Percentiles rank a stretch among this genome's conserved stretches.
Conservation (phyloP, 2,797 vertebrate species). For the Liasis olivaceus region DNA sequence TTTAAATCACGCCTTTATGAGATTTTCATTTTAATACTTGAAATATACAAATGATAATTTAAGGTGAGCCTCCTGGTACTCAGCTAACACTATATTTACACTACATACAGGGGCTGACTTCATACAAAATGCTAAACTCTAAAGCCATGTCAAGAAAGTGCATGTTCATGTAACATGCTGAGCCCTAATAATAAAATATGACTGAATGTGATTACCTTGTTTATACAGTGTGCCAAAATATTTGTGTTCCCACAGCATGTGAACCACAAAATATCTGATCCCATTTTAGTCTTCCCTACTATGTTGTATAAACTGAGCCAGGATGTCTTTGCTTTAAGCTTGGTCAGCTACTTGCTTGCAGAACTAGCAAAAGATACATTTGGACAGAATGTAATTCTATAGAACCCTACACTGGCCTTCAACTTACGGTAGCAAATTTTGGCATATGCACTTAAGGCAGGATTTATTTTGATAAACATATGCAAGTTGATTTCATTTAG, state of each 20-base stretch:
- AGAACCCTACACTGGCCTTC: not conserved
- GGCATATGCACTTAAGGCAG: not conserved
- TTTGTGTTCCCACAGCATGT: not conserved
- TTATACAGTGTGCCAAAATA: not conserved
- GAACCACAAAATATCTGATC: not conserved
- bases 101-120: not conserved
- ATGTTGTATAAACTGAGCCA: not conserved
- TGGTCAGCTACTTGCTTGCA: not conserved
- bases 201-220: not conserved
- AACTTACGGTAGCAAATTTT: not conserved
- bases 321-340: not conserved
- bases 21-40: not conserved
- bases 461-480: not conserved
- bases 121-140: not conserved
- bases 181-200: not conserved
- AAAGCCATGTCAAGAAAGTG: not conserved
- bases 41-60: not conserved
- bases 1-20: not conserved
- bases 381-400: not conserved
- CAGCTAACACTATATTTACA: not conserved
- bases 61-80: not conserved
- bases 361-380: not conserved
- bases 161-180: not conserved
- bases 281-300: not conserved
- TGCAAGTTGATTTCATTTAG: not conserved